Evolutionary conservation across 2,797 vertebrate genomes (phyloP).

Genomic region (Otus scops): DNA sequence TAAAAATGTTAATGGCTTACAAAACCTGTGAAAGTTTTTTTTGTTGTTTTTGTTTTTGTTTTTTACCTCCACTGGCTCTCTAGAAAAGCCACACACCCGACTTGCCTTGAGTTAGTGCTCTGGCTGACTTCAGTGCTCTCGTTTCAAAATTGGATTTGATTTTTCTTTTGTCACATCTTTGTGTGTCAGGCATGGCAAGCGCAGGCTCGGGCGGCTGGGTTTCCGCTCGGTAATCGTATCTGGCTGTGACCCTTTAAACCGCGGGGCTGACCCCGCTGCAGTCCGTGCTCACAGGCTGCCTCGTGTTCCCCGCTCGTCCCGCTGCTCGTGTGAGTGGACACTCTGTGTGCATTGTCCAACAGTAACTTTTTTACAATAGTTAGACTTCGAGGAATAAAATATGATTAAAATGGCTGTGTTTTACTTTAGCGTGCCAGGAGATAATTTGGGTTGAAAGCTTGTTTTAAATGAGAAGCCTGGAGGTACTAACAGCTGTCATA

Average conservation of each 20-base stretch:
- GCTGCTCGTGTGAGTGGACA: rapidly evolving
- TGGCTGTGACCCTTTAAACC: not conserved
- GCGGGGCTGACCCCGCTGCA: not conserved
- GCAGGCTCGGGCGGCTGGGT: not conserved
- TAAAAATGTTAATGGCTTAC: not conserved
- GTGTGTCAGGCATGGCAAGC: rapidly evolving
- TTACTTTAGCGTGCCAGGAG: not conserved
- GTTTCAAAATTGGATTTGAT: not conserved
- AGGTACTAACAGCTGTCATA: not conserved
- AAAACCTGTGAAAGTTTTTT: not conserved
- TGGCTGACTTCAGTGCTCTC: rapidly evolving
- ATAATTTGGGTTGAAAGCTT: not conserved
- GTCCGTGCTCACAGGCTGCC: not conserved
- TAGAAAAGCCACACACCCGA: rapidly evolving
- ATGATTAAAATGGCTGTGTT: not conserved
- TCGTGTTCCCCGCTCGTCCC: not conserved
- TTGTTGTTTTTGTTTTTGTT: too few species aligned
- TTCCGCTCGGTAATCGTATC: not conserved
- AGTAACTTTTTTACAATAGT: not conserved
- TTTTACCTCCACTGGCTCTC: not conserved
- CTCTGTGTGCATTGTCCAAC: rapidly evolving
- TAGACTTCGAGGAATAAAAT: not conserved
- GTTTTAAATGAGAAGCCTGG: not conserved
- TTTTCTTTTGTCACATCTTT: not conserved
- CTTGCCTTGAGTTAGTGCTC: too few species aligned